Base-by-base conservation (phyloP, 2,888 invertebrate genomes). In the Drosophila quinaria region DNA sequence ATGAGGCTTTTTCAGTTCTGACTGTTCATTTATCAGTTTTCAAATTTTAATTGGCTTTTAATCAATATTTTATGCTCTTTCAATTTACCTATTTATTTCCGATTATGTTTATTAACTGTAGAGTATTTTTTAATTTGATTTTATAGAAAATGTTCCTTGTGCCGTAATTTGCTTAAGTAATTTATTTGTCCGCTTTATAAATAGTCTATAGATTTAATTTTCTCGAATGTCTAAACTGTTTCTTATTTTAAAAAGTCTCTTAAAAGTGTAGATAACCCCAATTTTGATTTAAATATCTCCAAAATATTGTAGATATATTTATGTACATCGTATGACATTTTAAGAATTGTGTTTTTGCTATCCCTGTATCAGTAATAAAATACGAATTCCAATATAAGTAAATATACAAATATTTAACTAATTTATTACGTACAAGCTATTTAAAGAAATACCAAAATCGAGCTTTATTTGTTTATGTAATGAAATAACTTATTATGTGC, bases 61-160 rank as follows among this genome's bases (percentile, higher is more conserved):
- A 54, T 54, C 25, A 52, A 22, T 59, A 41, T 46, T 51, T 41
- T 56, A 29, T 17, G 13, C 37, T 44, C 37, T 49, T 55, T 62
- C 22, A 39, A 47, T 62, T 29, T 39, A 59, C 60, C 25, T 39
- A 42, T 54, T 63, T 55, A 39, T 17, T 42, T 50, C n/a, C 6
- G 15, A 13, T 42, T n/a, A 11, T 51, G 29, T 49, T 49, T 49
- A 37, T 49, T 49, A 44, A 37, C 49, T 56, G 29, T 59, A 58
- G 50, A 33, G 33, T 58, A 46, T 37, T 70, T 11, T 67, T 11
- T 67, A 66, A 47, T 70, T 62, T 55, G 39, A 31, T 54, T 25
- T n/a, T n/a, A n/a, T 41, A 51, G 33, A 58, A 39, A 69, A 39
- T 56, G 88, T 86, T 86, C 82, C 87, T 86, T 80, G 82, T 83